Percentiles rank a stretch among this genome's conserved stretches.
These are phyloP conservation scores for Pipra filicauda DNA, from an alignment of 2,113 vertebrate genomes.

Conservation along the genomic window DNA sequence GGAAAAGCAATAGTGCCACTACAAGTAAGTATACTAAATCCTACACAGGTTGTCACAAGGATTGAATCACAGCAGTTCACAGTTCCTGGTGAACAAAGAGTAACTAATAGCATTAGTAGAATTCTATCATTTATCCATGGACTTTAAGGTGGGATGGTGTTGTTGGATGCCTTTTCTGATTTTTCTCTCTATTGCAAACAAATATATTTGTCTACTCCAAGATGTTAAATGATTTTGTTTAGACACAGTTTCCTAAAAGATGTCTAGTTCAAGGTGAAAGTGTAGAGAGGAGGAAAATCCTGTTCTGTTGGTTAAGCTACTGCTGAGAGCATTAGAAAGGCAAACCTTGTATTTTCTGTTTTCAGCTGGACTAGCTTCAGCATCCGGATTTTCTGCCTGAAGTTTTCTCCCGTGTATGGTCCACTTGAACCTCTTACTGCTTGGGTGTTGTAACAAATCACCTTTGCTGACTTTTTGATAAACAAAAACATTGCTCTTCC, in stretches of 20 bases:
- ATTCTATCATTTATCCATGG: neutral
- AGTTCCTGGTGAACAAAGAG: neutral
- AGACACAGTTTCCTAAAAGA: neutral
- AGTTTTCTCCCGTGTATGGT: neutral
- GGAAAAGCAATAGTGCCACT: neutral
- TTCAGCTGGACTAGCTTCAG: neutral
- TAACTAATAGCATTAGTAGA: neutral
- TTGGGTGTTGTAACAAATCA: neutral
- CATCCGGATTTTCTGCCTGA: neutral
- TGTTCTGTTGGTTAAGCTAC: neutral
- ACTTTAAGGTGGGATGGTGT: neutral
- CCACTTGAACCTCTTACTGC: neutral
- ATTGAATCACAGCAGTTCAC: neutral
- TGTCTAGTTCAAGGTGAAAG: neutral
- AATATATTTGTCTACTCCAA: neutral
- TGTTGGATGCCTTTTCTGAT: neutral
- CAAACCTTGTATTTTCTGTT: neutral
- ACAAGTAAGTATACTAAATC: neutral
- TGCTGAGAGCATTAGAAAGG: neutral
- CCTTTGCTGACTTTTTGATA: neutral
- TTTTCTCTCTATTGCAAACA: neutral
- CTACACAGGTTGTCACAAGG: neutral
- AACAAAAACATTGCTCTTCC: neutral
- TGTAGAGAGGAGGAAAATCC: neutral
- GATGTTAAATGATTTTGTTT: neutral